Evolutionary conservation across 2,113 vertebrate genomes (phyloP).

Genomic region (Tachysurus fulvidraco): DNA sequence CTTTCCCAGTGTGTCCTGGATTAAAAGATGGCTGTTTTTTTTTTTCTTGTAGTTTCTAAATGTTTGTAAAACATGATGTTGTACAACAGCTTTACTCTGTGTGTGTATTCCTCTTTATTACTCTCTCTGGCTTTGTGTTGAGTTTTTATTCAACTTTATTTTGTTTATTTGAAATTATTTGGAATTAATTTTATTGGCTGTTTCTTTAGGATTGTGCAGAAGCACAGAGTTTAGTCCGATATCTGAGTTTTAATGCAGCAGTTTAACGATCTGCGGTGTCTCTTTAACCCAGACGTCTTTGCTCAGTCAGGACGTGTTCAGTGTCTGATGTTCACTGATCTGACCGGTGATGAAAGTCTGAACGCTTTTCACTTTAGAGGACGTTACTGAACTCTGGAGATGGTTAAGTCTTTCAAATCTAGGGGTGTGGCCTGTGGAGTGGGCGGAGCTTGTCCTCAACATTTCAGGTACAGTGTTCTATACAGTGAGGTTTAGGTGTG

Average conservation of each 20-base stretch:
- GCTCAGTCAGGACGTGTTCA: neutral
- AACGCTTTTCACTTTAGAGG: neutral
- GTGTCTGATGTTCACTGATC: neutral
- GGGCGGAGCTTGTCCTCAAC: neutral
- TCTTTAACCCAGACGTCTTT: neutral
- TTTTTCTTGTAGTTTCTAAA: constrained; percentile 32
- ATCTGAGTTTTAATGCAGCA: neutral
- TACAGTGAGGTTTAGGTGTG: neutral
- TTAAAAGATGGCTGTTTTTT: neutral
- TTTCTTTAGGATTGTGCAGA: neutral
- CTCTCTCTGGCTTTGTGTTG: neutral
- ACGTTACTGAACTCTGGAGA: neutral
- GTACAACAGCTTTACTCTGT: constrained; percentile 51
- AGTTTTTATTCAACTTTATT: neutral
- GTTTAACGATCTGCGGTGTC: neutral
- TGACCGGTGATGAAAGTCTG: neutral
- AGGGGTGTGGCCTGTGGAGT: neutral
- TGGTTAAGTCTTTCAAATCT: neutral
- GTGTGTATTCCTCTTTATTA: constrained; percentile 20
- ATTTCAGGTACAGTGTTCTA: neutral
- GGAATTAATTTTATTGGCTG: neutral
- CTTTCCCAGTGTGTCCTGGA: constrained; percentile 37
- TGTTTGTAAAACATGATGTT: constrained; percentile 42
- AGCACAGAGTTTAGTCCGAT: neutral
- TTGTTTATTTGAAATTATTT: neutral